Percentiles rank a stretch among this genome's conserved stretches.
Conservation (phyloP, 1,140 invertebrate species). For the Brachionus angularis region DNA sequence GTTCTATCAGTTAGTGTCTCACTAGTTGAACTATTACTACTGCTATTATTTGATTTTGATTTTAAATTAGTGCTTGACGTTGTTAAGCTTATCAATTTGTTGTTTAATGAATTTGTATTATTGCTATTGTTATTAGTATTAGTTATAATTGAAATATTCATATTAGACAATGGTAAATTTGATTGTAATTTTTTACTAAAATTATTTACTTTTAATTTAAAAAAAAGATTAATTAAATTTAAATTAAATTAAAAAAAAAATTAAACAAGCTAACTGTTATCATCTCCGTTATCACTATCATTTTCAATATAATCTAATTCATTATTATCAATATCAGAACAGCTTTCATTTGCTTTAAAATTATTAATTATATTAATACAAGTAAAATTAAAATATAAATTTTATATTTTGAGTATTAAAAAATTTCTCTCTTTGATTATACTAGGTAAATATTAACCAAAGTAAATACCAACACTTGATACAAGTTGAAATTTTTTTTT, state of each 20-base stretch:
- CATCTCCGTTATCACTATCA: constrained; percentile 56
- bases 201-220: not conserved
- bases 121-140: too few relatives aligned
- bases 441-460: too few relatives aligned
- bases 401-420: too few relatives aligned
- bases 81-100: not conserved
- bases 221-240: not conserved
- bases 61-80: not conserved
- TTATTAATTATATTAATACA: too few relatives aligned
- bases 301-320: constrained; percentile 57
- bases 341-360: constrained; percentile 35
- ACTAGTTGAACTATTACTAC: constrained; percentile 26
- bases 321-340: constrained; percentile 45
- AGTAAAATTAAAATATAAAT: too few relatives aligned
- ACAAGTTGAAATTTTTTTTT: not conserved
- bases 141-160: too few relatives aligned
- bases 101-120: too few relatives aligned
- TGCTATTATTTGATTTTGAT: constrained; percentile 3
- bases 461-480: too few relatives aligned
- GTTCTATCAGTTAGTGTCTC: too few relatives aligned
- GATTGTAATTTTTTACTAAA: constrained; percentile 21
- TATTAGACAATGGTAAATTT: not conserved
- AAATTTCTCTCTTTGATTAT: too few relatives aligned
- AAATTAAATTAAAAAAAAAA: not conserved
- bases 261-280: constrained; percentile 52